A percentile compares a stretch with the other conserved stretches of the same genome.
These are phyloP conservation scores for Podotricha telesiphe DNA, from an alignment of 2,888 invertebrate genomes.

Conservation along the genomic window DNA sequence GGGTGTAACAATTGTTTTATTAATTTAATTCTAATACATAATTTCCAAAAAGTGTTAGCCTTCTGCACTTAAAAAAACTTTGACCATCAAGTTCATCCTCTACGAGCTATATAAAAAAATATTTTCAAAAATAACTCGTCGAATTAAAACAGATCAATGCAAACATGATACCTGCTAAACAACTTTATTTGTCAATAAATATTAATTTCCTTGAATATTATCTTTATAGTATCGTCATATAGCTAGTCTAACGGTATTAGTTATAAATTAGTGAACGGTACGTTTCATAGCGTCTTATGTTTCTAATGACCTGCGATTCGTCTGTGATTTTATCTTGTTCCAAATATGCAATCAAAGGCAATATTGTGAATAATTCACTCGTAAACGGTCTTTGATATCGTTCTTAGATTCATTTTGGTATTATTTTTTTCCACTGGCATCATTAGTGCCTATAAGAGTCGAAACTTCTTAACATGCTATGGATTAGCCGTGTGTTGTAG, in stretches of 20 bases:
- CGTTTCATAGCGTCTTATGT: conserved; percentile 36
- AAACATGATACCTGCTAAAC: not conserved
- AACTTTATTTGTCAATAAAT: conserved; percentile 20
- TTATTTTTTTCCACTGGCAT: not conserved
- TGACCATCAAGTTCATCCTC: no score
- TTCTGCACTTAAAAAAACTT: no score
- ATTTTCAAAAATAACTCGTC: not conserved
- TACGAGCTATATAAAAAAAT: no score
- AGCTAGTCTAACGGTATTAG: conserved; percentile 42
- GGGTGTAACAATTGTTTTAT: no score
- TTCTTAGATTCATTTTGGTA: not conserved
- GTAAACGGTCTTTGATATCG: conserved; percentile 11
- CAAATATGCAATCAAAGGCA: conserved; percentile 21
- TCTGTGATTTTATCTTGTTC: conserved; percentile 1
- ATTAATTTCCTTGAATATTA: not conserved
- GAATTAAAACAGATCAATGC: not conserved
- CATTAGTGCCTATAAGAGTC: no score
- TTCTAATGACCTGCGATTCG: conserved; percentile 20
- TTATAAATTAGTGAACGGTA: conserved; percentile 40
- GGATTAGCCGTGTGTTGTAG: no score
- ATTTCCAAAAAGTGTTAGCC: no score
- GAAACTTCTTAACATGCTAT: no score
- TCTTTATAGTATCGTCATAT: conserved; percentile 16
- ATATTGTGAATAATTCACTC: conserved; percentile 1
- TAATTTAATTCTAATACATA: no score